Base-by-base conservation (phyloP, 2,113 vertebrate genomes). In the Nibea coibor region DNA sequence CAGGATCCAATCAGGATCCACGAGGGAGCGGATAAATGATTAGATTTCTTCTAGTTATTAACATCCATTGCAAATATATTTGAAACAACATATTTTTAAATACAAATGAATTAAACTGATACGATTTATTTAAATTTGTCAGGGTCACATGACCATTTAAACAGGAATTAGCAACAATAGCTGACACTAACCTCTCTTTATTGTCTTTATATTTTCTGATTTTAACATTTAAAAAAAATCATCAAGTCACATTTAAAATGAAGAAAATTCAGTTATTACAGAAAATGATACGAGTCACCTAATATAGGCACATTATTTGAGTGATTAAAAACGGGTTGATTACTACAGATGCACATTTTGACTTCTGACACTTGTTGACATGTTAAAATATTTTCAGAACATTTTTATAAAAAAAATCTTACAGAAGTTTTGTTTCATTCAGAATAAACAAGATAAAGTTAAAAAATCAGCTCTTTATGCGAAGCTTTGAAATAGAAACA, bases 1-100 rank as follows among this genome's bases (percentile, higher is more conserved):
- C 53, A 77, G 26, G 7, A 83, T 58, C 74, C 85, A 78, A 78
- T 78, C 68, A 78, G 79, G 11, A 50, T 0, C n/a, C 22, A 63
- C 17, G 15, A 62, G 16, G 50, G 39, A 45, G 1, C 17, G 11
- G 11, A 2, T 7, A 20, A 24, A 62, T 20, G 1, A 20, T 11
- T 19, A 3, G 19, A n/a, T n/a, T 11, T 57, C 43, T 26, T 19
- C 1, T 15, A 56, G 14, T 51, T 9, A 51, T 24, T 42, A 50
- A 43, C 26, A 51, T 39, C 9, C 2, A 22, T 45, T 9, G 15
- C 14, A 58, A 22, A 48, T 8, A 9, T 0, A 31, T n/a, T 4
- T 16, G 2, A 56, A 42, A 51, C 3, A 5, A 2, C 26, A 26
- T 5, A 1, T 20, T 31, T 8, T 35, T 9, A 9, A 39, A 39